Conservation (phyloP, 2,888 invertebrate genomes). For the Drosophila colorata region DNA sequence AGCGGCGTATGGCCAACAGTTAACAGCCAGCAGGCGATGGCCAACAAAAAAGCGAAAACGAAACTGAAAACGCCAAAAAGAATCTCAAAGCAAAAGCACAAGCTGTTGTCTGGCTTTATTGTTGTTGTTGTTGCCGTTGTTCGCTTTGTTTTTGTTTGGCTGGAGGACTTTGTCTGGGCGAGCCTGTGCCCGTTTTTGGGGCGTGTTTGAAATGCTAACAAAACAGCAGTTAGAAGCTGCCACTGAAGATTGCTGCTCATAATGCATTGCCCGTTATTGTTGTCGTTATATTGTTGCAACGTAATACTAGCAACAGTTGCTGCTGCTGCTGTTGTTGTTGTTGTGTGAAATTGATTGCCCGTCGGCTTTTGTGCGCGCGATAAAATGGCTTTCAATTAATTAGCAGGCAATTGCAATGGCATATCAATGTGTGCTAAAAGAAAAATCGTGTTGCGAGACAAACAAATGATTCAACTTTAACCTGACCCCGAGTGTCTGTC, state of each 20-base stretch:
- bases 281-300: slow-evolving; percentile 8
- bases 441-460: slow-evolving; percentile 71
- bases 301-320: slow-evolving; percentile 5
- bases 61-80: slow-evolving; percentile 75
- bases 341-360: slow-evolving; percentile 66
- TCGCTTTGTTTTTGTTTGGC: slow-evolving; percentile 20
- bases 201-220: slow-evolving; percentile 69
- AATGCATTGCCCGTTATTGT: slow-evolving; percentile 64
- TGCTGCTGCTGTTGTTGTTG: slow-evolving; percentile 5
- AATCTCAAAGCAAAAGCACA: slow-evolving; percentile 57
- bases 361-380: slow-evolving; percentile 70
- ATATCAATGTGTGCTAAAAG: slow-evolving; percentile 70
- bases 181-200: slow-evolving; percentile 50
- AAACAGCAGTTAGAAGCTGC: slow-evolving; percentile 64
- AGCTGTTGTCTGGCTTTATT: slow-evolving; percentile 54
- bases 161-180: slow-evolving; percentile 54
- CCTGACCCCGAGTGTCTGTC: slow-evolving; percentile 83
- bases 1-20: slow-evolving; percentile 38
- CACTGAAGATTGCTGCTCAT: slow-evolving; percentile 52
- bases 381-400: slow-evolving; percentile 80
- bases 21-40: slow-evolving; percentile 32
- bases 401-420: slow-evolving; percentile 59
- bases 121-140: slow-evolving; percentile 7
- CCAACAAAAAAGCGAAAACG: slow-evolving; percentile 38
- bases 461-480: slow-evolving; percentile 83